Evolutionary conservation across 2,113 vertebrate species (phyloP), one percentile per base, ranked within the genome.

Genomic region (Cavia aperea): DNA sequence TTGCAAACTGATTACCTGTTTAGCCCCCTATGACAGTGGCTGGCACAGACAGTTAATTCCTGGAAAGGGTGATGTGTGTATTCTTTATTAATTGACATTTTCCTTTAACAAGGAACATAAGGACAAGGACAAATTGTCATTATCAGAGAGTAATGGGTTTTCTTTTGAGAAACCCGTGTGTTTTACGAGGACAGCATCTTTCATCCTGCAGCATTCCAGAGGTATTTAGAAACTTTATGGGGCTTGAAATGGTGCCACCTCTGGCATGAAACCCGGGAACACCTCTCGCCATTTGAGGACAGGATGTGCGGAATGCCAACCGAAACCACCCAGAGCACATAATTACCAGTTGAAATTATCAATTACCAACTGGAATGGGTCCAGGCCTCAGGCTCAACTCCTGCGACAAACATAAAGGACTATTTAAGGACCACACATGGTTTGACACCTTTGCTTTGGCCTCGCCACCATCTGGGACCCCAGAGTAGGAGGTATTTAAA

Each of bases 141-240:
- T 95, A 95, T 86, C 95, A 31, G 63, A 93, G 91, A 96, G 90
- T 88, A 89, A 95, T 90, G 79, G 95, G 87, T 86, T 96, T 96
- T 92, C 95, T 94, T 96, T 94, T 56, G 93, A 94, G 83, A 94
- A 94, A 90, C 86, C 70, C 79, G 43, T 19, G 68, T 95, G 79
- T 95, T 96, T 96, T 96, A 95, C 0, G 9, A 96, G 94, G 94
- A 79, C n/a, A 81, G 91, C 82, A 58, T 93, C 95, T 91, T 94
- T 94, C 86, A 95, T 96, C 91, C 91, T 78, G 88, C 93, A 94
- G 91, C 95, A 94, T 97, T 97, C 95, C 95, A 90, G 43, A 96
- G 93, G 94, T 95, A 96, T 97, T 96, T 96, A 96, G 96, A 96
- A 95, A 96, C 93, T 96, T 97, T 96, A 97, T 96, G 96, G 96